Conservation (phyloP, 2,797 vertebrate genomes). For the Phalanger gymnotis region DNA sequence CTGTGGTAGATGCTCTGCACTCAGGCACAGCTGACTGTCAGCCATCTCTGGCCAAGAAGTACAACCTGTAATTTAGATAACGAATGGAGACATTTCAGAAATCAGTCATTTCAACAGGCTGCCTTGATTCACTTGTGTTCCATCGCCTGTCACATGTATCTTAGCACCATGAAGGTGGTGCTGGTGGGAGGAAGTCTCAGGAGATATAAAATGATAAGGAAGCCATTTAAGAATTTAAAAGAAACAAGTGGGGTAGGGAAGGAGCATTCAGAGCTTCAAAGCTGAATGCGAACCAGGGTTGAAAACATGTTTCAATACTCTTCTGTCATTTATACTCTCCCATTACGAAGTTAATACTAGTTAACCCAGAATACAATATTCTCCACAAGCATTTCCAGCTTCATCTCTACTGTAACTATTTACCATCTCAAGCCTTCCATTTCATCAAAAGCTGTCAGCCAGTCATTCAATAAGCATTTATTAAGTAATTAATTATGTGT, state of each 20-base stretch:
- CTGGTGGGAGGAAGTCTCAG: not conserved
- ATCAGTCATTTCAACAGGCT: slow-evolving; percentile 76
- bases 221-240: not conserved
- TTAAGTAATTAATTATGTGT: not conserved
- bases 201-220: slow-evolving; percentile 5
- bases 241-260: not conserved
- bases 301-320: slow-evolving; percentile 10
- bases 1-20: slow-evolving; percentile 62
- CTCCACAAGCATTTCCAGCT: not conserved
- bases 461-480: not conserved
- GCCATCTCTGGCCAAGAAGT: slow-evolving; percentile 73
- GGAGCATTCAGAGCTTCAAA: slow-evolving; percentile 22
- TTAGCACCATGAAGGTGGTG: slow-evolving; percentile 36
- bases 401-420: not conserved
- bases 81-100: slow-evolving; percentile 82
- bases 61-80: slow-evolving; percentile 85
- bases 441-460: not conserved
- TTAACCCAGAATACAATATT: not conserved
- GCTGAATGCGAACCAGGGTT: not conserved
- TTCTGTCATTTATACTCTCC: slow-evolving; percentile 2
- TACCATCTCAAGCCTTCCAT: not conserved
- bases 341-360: not conserved
- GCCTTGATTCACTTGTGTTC: slow-evolving; percentile 70
- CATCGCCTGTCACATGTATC: slow-evolving; percentile 65
- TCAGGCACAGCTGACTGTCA: slow-evolving; percentile 71